Conservation (phyloP, 2,797 vertebrate species). For the Allobates femoralis region DNA sequence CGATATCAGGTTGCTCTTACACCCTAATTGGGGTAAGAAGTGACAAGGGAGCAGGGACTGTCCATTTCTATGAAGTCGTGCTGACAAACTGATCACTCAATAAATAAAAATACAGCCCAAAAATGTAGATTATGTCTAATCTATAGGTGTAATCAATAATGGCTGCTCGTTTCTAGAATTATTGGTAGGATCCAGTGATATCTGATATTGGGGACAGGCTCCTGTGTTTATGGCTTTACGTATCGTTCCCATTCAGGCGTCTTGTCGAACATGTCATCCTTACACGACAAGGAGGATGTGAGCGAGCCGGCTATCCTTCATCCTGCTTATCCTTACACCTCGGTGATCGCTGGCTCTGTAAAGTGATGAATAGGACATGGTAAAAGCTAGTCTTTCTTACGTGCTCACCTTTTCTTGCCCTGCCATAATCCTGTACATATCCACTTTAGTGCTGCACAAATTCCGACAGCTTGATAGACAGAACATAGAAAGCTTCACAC, state of each 20-base stretch:
- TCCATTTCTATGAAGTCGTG: not conserved
- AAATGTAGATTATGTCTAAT: not conserved
- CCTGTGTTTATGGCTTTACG: not conserved
- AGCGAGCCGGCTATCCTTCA: not conserved
- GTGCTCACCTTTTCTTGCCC: slow-evolving; percentile 16
- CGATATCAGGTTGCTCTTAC: no score
- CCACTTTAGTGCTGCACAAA: slow-evolving; percentile 37
- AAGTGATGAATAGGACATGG: slow-evolving; percentile 53
- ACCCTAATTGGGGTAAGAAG: no score
- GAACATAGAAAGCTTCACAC: slow-evolving; percentile 44
- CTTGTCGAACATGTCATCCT: not conserved
- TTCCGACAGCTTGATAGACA: slow-evolving; percentile 59
- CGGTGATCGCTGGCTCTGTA: slow-evolving; percentile 30
- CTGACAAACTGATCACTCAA: not conserved
- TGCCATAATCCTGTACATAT: not conserved
- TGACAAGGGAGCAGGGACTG: no score
- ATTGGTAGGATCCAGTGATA: not conserved
- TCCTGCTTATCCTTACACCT: slow-evolving; percentile 7
- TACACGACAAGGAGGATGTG: not conserved
- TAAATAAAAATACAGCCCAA: not conserved
- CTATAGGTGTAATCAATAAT: not conserved
- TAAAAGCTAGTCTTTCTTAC: slow-evolving; percentile 48
- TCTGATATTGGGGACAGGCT: not conserved
- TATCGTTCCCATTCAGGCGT: not conserved
- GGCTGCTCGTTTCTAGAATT: not conserved